These are phyloP conservation scores for Tetramorium simillimum DNA, from an alignment of 1,140 invertebrate genomes.

Conservation along the genomic window DNA sequence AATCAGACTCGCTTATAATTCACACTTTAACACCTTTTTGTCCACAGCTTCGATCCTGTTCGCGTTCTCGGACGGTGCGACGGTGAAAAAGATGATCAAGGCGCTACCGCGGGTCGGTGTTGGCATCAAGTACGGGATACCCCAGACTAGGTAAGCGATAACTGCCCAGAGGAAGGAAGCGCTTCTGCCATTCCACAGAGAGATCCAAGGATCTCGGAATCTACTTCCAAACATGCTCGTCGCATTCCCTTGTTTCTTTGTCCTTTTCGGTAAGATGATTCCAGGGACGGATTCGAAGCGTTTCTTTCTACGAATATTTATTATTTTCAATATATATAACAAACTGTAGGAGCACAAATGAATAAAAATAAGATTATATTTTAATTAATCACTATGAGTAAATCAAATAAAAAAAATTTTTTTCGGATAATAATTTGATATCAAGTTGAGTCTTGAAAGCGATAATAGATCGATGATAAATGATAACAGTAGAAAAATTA, in stretches of 20 bases:
- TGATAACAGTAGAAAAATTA: neutral
- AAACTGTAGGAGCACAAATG: neutral
- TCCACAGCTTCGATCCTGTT: slow-evolving; percentile 98
- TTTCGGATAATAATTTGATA: neutral
- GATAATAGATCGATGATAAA: neutral
- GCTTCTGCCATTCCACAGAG: slow-evolving; percentile 55
- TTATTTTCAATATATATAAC: neutral
- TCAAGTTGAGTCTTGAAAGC: neutral
- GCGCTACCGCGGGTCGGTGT: slow-evolving; percentile 99
- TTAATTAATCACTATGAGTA: neutral
- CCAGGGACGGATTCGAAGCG: slow-evolving; percentile 52
- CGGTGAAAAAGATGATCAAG: slow-evolving; percentile 99
- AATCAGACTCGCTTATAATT: slow-evolving; percentile 65
- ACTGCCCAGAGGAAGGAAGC: slow-evolving; percentile 40
- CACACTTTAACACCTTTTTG: slow-evolving; percentile 78
- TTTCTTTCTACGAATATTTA: slow-evolving; percentile 22
- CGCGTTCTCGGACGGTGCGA: slow-evolving; percentile 97
- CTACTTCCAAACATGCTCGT: slow-evolving; percentile 72
- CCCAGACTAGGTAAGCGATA: slow-evolving; percentile 94
- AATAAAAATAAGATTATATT: neutral
- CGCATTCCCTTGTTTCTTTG: slow-evolving; percentile 78
- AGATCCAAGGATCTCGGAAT: slow-evolving; percentile 56
- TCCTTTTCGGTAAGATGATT: slow-evolving; percentile 56
- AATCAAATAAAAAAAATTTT: neutral
- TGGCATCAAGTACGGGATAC: slow-evolving; percentile 99